A percentile compares a stretch with the other conserved stretches of the same genome.
Evolutionary conservation across 2,113 vertebrate species (phyloP).

Genomic region (Rhombomys opimus): DNA sequence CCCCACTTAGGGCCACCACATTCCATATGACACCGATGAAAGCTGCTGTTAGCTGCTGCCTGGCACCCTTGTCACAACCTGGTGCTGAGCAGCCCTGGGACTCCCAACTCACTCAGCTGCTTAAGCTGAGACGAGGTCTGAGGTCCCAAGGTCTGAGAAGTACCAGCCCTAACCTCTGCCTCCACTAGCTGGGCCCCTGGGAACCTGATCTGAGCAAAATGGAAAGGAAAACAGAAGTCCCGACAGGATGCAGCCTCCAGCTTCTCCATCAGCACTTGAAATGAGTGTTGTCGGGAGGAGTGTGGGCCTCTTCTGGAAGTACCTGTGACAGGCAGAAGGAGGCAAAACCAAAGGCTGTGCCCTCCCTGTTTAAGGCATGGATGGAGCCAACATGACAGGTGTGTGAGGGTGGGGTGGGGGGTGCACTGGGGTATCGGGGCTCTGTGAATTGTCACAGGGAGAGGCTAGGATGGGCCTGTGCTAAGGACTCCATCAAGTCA

Average conservation of each 20-base stretch:
- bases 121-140: not conserved
- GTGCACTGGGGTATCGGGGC: not conserved
- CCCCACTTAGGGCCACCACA: not conserved
- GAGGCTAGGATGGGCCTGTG: rapidly evolving
- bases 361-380: not conserved
- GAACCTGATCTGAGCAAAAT: rapidly evolving
- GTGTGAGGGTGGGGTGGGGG: not conserved
- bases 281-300: too few species aligned
- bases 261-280: not conserved
- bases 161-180: not conserved
- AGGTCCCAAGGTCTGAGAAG: not conserved
- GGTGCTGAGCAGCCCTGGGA: not conserved
- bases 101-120: not conserved
- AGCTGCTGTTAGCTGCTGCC: not conserved
- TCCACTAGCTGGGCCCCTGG: rapidly evolving
- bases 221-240: not conserved
- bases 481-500: not conserved
- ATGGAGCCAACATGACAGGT: rapidly evolving
- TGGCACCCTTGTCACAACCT: rapidly evolving
- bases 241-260: not conserved
- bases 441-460: not conserved
- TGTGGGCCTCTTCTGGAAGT: not conserved
- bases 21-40: not conserved
- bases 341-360: rapidly evolving
- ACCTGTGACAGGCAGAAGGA: not conserved